Conservation (phyloP, 2,113 vertebrate genomes). For the Sapayoa aenigma region DNA sequence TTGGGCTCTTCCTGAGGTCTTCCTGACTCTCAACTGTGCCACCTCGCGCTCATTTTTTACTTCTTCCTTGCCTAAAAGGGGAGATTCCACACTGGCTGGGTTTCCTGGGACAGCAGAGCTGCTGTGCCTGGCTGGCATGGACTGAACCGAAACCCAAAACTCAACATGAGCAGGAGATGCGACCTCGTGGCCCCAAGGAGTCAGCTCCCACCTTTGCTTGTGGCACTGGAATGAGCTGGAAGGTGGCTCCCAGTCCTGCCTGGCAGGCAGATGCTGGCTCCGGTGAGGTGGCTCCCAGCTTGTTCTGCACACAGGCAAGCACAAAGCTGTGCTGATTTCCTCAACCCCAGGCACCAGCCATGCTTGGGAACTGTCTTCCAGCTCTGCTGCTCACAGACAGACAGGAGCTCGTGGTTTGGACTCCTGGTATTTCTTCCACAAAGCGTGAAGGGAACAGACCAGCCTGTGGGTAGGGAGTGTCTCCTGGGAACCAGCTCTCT, state of each 20-base stretch:
- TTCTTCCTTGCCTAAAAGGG: background rate
- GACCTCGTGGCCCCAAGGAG: background rate
- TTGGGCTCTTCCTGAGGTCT: background rate
- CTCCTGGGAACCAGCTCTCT: conserved; percentile 37
- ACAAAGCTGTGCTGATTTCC: background rate
- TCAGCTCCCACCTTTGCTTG: background rate
- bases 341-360: background rate
- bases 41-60: background rate
- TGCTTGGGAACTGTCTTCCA: conserved; percentile 18
- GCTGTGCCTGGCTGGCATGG: background rate
- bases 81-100: background rate
- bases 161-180: background rate
- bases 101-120: background rate
- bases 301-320: background rate
- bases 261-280: background rate
- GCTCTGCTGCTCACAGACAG: background rate
- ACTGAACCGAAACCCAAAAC: background rate
- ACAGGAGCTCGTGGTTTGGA: conserved; percentile 8
- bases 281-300: background rate
- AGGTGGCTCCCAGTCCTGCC: background rate
- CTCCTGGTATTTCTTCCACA: conserved; percentile 13
- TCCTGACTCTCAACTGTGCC: background rate
- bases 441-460: background rate
- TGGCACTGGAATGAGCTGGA: background rate
- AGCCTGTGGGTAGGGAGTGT: conserved; percentile 20